Percentiles rank a stretch among this genome's conserved stretches.
These are phyloP conservation scores for Lasioglossum calceatum DNA, from an alignment of 2,888 invertebrate species.

Conservation along the genomic window DNA sequence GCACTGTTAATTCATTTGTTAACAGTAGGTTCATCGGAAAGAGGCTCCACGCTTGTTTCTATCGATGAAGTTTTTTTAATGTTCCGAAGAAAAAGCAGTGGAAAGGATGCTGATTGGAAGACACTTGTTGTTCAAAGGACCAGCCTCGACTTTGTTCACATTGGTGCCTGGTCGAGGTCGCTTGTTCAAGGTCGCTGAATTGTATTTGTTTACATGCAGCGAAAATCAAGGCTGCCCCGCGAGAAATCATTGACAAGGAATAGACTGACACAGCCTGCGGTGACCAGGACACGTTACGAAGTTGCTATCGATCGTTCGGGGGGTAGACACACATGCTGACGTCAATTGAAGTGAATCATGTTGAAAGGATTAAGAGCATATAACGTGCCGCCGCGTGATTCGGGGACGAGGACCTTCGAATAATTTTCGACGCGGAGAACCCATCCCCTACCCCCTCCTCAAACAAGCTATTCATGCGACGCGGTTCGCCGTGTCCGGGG, in stretches of 20 bases:
- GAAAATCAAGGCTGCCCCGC: not conserved
- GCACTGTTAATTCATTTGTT: not conserved
- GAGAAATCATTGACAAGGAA: not conserved
- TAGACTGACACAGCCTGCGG: too few species aligned
- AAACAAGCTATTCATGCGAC: not conserved
- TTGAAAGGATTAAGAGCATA: constrained; percentile 32
- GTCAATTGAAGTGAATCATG: constrained; percentile 42
- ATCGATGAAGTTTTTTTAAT: not conserved
- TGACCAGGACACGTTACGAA: constrained; percentile 18
- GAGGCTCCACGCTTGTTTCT: not conserved
- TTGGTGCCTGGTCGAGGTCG: not conserved
- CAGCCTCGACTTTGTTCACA: not conserved
- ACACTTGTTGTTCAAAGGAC: constrained; percentile 28
- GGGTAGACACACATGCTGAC: constrained; percentile 15
- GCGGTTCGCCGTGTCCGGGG: not conserved
- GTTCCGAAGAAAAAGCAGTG: not conserved
- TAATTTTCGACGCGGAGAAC: constrained; percentile 3
- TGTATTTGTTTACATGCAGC: not conserved
- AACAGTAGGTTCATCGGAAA: not conserved
- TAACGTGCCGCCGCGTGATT: constrained; percentile 23
- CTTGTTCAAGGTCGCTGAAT: constrained; percentile 27
- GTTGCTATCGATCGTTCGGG: constrained; percentile 38
- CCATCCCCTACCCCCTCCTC: not conserved
- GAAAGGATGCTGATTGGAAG: constrained; percentile 7
- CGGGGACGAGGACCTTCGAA: constrained; percentile 2